phyloP scores from a whole-genome alignment of 2,888 invertebrate species.

The Endomychus coccineus region DNA sequence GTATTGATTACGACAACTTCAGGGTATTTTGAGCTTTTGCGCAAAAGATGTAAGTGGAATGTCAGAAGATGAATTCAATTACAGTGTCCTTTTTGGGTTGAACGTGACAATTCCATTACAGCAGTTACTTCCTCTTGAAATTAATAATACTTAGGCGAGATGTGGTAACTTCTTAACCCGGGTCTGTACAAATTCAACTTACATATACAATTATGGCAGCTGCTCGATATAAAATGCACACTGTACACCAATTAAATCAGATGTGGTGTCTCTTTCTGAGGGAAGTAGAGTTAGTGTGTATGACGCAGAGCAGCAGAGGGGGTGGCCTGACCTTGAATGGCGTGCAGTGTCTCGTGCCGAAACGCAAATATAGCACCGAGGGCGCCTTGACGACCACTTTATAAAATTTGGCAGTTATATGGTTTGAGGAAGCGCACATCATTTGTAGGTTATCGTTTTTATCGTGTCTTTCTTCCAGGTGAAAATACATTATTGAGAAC shows the following conservation, averaged over 20 bases:
- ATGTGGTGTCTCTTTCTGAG: conserved; percentile 21
- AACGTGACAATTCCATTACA: too few species aligned
- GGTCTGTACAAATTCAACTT: too few species aligned
- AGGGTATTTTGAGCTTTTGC: too few species aligned
- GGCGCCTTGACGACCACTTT: conserved; percentile 32
- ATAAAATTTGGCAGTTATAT: conserved; percentile 39
- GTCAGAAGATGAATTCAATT: too few species aligned
- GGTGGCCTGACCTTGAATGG: conserved; percentile 41
- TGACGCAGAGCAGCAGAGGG: conserved; percentile 31
- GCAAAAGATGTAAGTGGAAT: too few species aligned
- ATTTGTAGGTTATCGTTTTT: conserved; percentile 3
- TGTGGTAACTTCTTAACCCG: too few species aligned
- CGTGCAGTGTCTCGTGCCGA: conserved; percentile 14
- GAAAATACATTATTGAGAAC: too few species aligned
- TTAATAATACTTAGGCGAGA: too few species aligned
- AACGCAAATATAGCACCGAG: conserved; percentile 17
- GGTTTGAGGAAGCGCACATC: conserved; percentile 34
- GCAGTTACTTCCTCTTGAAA: too few species aligned
- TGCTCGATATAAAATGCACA: conserved; percentile 7
- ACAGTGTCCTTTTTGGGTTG: too few species aligned
- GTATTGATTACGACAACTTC: too few species aligned
- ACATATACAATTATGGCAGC: too few species aligned
- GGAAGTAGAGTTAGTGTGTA: conserved; percentile 14
- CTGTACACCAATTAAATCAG: conserved; percentile 27
- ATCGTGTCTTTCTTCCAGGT: not conserved